Evolutionary conservation across 2,797 vertebrate genomes (phyloP).

Genomic region (Merluccius polli): DNA sequence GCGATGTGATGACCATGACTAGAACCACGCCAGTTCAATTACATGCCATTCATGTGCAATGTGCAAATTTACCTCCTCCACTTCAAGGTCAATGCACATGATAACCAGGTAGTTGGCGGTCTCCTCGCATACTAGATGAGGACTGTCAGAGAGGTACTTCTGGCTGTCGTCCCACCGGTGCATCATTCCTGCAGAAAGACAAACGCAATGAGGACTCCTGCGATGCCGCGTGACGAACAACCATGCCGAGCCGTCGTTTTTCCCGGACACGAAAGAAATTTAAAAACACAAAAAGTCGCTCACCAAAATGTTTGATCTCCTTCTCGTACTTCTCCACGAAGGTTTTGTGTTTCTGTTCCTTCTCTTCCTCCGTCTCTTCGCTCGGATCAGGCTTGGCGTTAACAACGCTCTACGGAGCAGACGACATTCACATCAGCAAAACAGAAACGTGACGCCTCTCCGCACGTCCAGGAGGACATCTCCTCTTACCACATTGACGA

Average conservation of each 20-base stretch:
- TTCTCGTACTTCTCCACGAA: conserved; percentile 92
- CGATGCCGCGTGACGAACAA: background rate
- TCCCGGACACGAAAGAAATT: background rate
- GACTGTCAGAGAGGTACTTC: conserved; percentile 89
- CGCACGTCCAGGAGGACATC: background rate
- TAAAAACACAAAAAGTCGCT: conserved; percentile 15
- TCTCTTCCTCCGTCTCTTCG: conserved; percentile 85
- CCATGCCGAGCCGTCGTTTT: too few relatives aligned
- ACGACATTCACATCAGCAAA: background rate
- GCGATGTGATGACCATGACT: background rate
- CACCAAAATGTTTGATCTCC: conserved; percentile 92
- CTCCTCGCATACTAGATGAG: conserved; percentile 90
- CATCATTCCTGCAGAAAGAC: conserved; percentile 80
- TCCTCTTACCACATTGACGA: background rate
- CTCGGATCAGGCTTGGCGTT: conserved; percentile 74
- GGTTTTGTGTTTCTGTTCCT: conserved; percentile 89
- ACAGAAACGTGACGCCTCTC: background rate
- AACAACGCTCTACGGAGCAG: conserved; percentile 78
- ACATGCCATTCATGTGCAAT: background rate
- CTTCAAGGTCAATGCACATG: conserved; percentile 96
- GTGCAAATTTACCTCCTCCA: conserved; percentile 82
- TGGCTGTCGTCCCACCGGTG: conserved; percentile 95
- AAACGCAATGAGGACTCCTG: background rate
- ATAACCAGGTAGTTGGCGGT: conserved; percentile 95
- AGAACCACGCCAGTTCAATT: background rate